phyloP scores from a whole-genome alignment of 2,888 invertebrate genomes.

The Oscheius sp. region DNA sequence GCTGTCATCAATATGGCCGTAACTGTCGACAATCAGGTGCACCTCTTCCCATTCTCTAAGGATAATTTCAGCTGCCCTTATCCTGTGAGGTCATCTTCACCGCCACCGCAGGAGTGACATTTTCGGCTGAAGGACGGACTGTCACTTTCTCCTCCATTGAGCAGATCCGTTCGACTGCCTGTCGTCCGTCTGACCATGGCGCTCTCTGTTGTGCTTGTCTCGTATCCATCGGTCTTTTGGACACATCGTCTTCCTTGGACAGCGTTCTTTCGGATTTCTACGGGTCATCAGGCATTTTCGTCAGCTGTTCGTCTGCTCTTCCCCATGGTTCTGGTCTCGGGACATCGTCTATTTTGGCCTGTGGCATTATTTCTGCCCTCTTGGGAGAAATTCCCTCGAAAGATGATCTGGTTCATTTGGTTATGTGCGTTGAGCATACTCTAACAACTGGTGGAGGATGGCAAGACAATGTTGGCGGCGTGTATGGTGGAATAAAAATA shows the following conservation, averaged over 20 bases:
- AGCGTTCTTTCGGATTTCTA: background rate
- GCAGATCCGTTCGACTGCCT: conserved; percentile 6
- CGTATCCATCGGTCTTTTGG: conserved; percentile 46
- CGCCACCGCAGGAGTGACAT: background rate
- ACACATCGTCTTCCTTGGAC: background rate
- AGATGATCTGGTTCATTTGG: conserved; percentile 75
- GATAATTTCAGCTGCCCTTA: conserved; percentile 35
- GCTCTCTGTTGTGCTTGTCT: conserved; percentile 62
- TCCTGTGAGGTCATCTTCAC: conserved; percentile 12
- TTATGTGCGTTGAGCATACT: conserved; percentile 77
- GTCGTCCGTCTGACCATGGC: conserved; percentile 38
- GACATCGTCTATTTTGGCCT: conserved; percentile 78
- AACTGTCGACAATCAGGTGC: conserved; percentile 75
- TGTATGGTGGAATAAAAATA: conserved; percentile 75
- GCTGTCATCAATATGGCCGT: conserved; percentile 76
- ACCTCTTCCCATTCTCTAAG: background rate
- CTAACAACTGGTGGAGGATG: conserved; percentile 78
- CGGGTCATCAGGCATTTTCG: conserved; percentile 39
- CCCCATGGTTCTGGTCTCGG: conserved; percentile 75
- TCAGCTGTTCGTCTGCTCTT: conserved; percentile 47
- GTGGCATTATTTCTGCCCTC: conserved; percentile 76
- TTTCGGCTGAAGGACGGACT: conserved; percentile 7
- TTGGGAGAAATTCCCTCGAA: conserved; percentile 68
- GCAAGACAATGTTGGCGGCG: conserved; percentile 77
- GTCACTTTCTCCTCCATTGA: background rate